Conservation (phyloP, 2,113 vertebrate genomes). For the Ciconia boyciana region DNA sequence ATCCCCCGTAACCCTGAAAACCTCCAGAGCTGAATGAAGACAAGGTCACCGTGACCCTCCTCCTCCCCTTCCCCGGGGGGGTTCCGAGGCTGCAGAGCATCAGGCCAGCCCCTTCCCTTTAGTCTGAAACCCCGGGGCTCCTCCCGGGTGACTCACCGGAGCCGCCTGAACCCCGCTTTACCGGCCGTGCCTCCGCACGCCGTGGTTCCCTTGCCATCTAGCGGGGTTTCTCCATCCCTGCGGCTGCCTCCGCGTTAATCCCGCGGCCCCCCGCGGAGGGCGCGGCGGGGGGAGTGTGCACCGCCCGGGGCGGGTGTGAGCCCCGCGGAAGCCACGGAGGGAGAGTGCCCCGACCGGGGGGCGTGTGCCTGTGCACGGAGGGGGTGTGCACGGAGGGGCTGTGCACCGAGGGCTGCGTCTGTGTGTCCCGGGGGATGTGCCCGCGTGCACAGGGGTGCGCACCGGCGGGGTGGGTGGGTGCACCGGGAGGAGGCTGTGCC, state of each 20-base stretch:
- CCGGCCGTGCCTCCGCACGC: not conserved
- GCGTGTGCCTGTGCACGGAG: too few species aligned
- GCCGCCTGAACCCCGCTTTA: accelerated
- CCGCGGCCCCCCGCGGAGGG: not conserved
- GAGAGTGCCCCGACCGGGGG: not conserved
- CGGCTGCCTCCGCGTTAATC: not conserved
- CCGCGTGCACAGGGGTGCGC: not conserved
- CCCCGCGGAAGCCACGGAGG: too few species aligned
- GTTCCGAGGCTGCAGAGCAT: not conserved
- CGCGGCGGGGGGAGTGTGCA: not conserved
- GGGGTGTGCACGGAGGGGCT: too few species aligned
- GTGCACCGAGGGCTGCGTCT: too few species aligned
- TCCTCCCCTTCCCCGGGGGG: not conserved
- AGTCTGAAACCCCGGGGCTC: not conserved
- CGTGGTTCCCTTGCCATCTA: not conserved
- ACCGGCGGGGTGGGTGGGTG: not conserved
- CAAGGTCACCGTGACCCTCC: not conserved
- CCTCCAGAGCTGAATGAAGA: not conserved
- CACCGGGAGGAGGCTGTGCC: too few species aligned
- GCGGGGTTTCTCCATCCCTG: not conserved
- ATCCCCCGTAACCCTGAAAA: not conserved
- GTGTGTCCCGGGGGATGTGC: not conserved
- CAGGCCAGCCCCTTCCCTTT: not conserved
- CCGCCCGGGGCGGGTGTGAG: too few species aligned
- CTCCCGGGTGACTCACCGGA: not conserved